Base-by-base conservation (phyloP, 2,113 vertebrate genomes). In the Plecotus auritus region DNA sequence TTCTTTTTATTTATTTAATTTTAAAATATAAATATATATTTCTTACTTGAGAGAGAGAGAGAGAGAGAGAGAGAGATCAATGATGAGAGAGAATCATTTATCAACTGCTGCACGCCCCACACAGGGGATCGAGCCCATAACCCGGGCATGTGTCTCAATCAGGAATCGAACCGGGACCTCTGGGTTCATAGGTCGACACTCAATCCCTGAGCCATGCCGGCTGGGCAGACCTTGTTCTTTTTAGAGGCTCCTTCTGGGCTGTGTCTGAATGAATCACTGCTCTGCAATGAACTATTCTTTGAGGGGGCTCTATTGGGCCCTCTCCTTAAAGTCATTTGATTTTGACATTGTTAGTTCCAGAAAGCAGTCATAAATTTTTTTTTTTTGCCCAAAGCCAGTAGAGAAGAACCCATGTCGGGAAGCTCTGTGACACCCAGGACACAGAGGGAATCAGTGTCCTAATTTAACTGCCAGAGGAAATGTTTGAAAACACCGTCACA, bases 321-420 rank as follows among this genome's bases (percentile, higher is more conserved):
- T 80, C 76, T 84, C 66, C 85, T 81, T 81, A 54, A 80, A 76
- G 67, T 88, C 14, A 45, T 88, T 87, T 73, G 61, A 82, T 95
- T 96, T 78, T 91, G 77, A 42, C 73, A 88, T 61, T 93, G 85
- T 54, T 85, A 88, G 67, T 83, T 93, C 45, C 28, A 95, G 85
- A 77, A 90, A 92, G 59, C 9, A 93, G 51, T 85, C n/a, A 80
- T 22, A 82, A 73, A 67, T 88, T 85, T 69, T 56, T 54, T 85
- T 88, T 49, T 59, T 49, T 85, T 89, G 77, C 83, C 78, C 40
- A 88, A 85, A 97, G 91, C 69, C 20, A 86, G 64, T 2, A 61
- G 42, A 88, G 76, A 93, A 88, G 76, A 93, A 78, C 37, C 12
- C 45, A 78, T 88, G 77, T 85, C 51, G 32, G 84, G 64, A 72